phyloP scores from a whole-genome alignment of 2,888 invertebrate species.

The Empis livida region DNA sequence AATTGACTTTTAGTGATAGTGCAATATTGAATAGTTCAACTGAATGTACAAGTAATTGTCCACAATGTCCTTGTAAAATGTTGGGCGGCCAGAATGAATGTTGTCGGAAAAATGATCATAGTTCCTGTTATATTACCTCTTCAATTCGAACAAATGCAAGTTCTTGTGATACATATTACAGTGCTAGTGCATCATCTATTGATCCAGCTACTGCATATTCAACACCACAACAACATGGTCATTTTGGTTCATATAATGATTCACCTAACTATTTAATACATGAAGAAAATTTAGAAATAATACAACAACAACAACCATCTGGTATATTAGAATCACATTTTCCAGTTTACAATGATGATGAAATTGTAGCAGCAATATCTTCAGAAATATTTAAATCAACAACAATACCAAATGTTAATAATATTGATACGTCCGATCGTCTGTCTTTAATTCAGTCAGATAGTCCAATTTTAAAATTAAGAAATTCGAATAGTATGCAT shows the following conservation, averaged over 20 bases:
- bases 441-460: slow-evolving; percentile 14
- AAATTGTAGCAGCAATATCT: slow-evolving; percentile 2
- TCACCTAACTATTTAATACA: slow-evolving; percentile 6
- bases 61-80: slow-evolving; percentile 26
- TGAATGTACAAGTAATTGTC: slow-evolving; percentile 26
- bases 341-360: slow-evolving; percentile 22
- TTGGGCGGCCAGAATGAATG: slow-evolving; percentile 15
- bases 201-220: slow-evolving; percentile 8
- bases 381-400: not conserved
- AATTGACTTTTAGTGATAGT: slow-evolving; percentile 34
- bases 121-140: slow-evolving; percentile 16
- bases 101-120: slow-evolving; percentile 24
- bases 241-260: slow-evolving; percentile 6
- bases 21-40: slow-evolving; percentile 24
- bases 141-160: slow-evolving; percentile 16
- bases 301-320: slow-evolving; percentile 15
- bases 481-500: not conserved
- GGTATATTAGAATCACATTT: slow-evolving; percentile 37
- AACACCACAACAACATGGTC: slow-evolving; percentile 11
- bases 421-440: slow-evolving; percentile 15
- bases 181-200: slow-evolving; percentile 29
- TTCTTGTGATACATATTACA: slow-evolving; percentile 33
- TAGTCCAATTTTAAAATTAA: slow-evolving; percentile 5
- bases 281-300: slow-evolving; percentile 3
- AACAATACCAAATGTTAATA: not conserved